Evolutionary conservation across 2,888 invertebrate species (phyloP).

Genomic region (Aspidapion aeneum): DNA sequence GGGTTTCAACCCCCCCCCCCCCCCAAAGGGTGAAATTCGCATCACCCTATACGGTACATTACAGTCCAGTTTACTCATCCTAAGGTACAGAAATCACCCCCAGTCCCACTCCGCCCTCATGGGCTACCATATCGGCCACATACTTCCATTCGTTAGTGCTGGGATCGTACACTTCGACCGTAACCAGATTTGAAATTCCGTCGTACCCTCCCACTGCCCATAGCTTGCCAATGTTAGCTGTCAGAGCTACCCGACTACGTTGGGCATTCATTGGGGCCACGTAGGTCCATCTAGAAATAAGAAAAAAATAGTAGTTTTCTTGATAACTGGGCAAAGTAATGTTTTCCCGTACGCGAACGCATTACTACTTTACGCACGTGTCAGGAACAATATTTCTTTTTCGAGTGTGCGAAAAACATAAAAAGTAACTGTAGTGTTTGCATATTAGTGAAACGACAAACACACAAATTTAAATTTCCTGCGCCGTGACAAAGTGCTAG

Average conservation of each 20-base stretch:
- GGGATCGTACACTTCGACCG: constrained; percentile 84
- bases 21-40: no score
- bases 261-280: constrained; percentile 80
- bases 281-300: constrained; percentile 66
- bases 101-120: constrained; percentile 88
- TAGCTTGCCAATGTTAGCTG: constrained; percentile 78
- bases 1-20: no score
- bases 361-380: no score
- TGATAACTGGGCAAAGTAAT: no score
- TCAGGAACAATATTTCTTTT: no score
- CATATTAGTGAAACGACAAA: no score
- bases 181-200: constrained; percentile 74
- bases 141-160: constrained; percentile 68
- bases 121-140: constrained; percentile 75
- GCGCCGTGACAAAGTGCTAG: no score
- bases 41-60: no score
- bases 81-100: constrained; percentile 61
- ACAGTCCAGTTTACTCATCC: neutral
- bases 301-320: neutral
- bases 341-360: no score
- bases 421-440: no score
- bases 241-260: constrained; percentile 76
- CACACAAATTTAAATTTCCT: no score
- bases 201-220: constrained; percentile 81
- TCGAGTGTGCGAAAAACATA: no score